A percentile compares a stretch with the other conserved stretches of the same genome.
phyloP scores from a whole-genome alignment of 1,140 invertebrate species.

The Sogatella furcifera region DNA sequence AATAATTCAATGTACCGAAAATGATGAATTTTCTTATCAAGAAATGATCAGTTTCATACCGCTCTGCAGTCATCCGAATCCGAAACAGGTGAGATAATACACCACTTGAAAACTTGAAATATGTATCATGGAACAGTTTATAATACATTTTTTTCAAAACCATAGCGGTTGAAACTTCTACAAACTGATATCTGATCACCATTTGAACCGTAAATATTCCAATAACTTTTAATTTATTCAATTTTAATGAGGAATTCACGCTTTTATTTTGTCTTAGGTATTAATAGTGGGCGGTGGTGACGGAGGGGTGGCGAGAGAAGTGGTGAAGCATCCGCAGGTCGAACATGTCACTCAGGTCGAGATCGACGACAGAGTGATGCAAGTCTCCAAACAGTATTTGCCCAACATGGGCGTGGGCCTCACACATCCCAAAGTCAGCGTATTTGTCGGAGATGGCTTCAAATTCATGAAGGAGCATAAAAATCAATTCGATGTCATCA shows the following conservation, averaged over 20 bases:
- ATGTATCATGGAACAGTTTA: too few relatives aligned
- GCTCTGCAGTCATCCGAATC: constrained; percentile 80
- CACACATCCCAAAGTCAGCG: constrained; percentile 64
- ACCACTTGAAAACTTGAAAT: too few relatives aligned
- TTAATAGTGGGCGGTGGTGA: constrained; percentile 96
- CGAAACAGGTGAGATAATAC: constrained; percentile 60
- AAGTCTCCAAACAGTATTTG: constrained; percentile 80
- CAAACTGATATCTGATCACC: too few relatives aligned
- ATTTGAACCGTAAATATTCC: too few relatives aligned
- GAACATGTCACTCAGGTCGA: constrained; percentile 85
- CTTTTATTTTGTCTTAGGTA: constrained; percentile 38
- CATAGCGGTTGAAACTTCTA: too few relatives aligned
- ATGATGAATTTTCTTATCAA: constrained; percentile 96
- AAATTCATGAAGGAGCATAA: constrained; percentile 83
- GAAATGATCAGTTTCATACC: constrained; percentile 97
- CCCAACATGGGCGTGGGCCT: constrained; percentile 86
- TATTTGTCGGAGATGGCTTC: constrained; percentile 89
- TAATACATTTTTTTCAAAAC: too few relatives aligned
- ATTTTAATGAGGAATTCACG: too few relatives aligned
- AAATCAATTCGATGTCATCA: constrained; percentile 90
- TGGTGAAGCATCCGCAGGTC: constrained; percentile 84
- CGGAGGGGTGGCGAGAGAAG: constrained; percentile 90
- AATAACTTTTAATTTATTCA: too few relatives aligned
- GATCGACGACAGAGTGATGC: constrained; percentile 88
- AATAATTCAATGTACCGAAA: constrained; percentile 92